These are phyloP conservation scores for Scaptomyza cyrtandrae DNA, from an alignment of 2,888 invertebrate species.

Conservation along the genomic window DNA sequence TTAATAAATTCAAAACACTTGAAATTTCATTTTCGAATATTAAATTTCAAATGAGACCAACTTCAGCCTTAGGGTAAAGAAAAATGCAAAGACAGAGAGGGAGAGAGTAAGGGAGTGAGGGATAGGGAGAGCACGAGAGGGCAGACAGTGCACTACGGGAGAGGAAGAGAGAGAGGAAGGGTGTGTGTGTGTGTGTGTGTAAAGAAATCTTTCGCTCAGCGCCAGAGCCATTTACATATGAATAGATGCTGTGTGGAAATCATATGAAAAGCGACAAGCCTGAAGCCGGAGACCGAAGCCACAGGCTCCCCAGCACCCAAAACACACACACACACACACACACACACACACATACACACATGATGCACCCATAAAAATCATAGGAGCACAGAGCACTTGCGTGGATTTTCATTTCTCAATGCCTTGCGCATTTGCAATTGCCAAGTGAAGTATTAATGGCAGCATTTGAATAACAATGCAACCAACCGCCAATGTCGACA, in stretches of 20 bases:
- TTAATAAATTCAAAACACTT: slow-evolving; percentile 75
- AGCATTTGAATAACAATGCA: slow-evolving; percentile 77
- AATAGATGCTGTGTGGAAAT: slow-evolving; percentile 52
- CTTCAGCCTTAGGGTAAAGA: slow-evolving; percentile 13
- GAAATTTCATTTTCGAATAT: slow-evolving; percentile 67
- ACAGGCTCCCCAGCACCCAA: slow-evolving; percentile 10
- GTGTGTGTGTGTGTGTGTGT: slow-evolving; percentile 23
- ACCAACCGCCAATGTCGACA: slow-evolving; percentile 20
- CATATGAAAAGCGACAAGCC: slow-evolving; percentile 50
- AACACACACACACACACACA: slow-evolving; percentile 15
- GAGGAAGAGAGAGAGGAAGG: neutral
- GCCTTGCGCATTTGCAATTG: slow-evolving; percentile 63
- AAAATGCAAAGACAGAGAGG: slow-evolving; percentile 13
- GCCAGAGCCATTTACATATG: slow-evolving; percentile 69
- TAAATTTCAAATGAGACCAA: slow-evolving; percentile 52
- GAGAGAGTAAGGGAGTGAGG: no score
- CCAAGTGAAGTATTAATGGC: slow-evolving; percentile 76
- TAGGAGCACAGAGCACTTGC: slow-evolving; percentile 9
- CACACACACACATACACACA: slow-evolving; percentile 19
- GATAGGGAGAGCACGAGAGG: neutral
- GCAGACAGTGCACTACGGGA: neutral
- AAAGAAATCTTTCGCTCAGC: slow-evolving; percentile 3
- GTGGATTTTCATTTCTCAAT: slow-evolving; percentile 19
- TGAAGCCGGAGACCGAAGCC: slow-evolving; percentile 24
- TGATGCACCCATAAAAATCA: slow-evolving; percentile 19